Conservation (phyloP, 2,888 invertebrate species). For the Dolichopus griseipennis region DNA sequence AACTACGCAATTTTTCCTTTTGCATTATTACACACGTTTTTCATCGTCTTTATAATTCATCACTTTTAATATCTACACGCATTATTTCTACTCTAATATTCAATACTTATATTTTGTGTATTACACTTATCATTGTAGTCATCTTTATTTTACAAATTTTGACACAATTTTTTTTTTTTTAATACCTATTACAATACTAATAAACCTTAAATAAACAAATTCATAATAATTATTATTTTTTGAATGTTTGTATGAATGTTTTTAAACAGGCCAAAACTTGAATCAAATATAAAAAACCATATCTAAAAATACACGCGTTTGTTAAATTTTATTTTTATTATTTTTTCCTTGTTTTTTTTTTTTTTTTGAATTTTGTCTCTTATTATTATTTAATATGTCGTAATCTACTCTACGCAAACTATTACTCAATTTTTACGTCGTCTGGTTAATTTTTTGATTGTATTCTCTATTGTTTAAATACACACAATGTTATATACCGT, state of each 20-base stretch:
- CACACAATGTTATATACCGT: background rate
- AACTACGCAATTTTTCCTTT: background rate
- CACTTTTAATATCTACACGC: background rate
- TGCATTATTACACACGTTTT: background rate
- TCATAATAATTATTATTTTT: no score
- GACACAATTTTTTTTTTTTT: background rate
- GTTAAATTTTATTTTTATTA: background rate
- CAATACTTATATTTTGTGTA: no score
- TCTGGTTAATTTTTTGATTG: background rate
- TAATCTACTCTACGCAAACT: constrained; percentile 3
- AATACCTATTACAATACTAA: background rate
- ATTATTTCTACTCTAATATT: background rate
- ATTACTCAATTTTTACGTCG: background rate
- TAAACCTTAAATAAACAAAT: no score
- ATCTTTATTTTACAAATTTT: background rate
- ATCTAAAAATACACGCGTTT: background rate
- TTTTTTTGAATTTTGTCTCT: background rate
- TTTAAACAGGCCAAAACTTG: background rate
- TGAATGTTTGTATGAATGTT: background rate
- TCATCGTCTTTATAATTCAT: background rate
- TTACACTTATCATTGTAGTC: background rate
- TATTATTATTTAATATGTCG: background rate
- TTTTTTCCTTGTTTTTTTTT: background rate
- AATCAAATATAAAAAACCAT: background rate
- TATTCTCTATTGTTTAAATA: background rate